Evolutionary conservation across 2,888 invertebrate genomes (phyloP).

Genomic region (Spisula solida): DNA sequence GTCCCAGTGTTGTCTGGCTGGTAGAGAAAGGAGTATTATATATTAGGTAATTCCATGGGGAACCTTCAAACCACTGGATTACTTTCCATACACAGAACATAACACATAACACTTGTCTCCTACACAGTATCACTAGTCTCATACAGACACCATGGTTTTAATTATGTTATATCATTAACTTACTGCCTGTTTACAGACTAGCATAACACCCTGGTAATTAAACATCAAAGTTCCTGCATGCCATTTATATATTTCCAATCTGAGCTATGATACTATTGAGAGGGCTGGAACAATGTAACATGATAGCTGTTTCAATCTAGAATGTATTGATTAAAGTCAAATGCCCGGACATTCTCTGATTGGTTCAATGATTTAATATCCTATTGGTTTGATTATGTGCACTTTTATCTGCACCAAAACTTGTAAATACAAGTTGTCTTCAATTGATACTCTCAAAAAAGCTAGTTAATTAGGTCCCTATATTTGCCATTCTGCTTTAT

Average conservation of each 20-base stretch:
- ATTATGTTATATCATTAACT: conserved; percentile 5
- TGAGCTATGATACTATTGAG: not conserved
- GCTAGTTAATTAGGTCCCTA: no score
- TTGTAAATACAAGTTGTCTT: not conserved
- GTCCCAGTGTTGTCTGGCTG: no score
- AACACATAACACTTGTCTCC: not conserved
- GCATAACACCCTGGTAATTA: not conserved
- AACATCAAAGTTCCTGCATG: conserved; percentile 20
- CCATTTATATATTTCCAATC: not conserved
- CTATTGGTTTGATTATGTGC: not conserved
- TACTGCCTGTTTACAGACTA: not conserved
- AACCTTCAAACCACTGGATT: no score
- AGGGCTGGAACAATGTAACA: not conserved
- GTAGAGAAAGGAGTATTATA: no score
- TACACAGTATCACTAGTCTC: not conserved
- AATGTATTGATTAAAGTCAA: not conserved
- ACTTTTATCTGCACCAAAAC: not conserved
- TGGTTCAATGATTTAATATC: not conserved
- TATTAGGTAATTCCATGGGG: no score
- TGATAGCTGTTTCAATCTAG: conserved; percentile 20
- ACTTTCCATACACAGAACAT: no score
- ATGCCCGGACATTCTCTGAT: not conserved
- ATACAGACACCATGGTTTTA: not conserved
- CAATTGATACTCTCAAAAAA: no score
- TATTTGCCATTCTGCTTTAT: no score